Conservation (phyloP, 2,888 invertebrate species). For the Serrognathus titanus region DNA sequence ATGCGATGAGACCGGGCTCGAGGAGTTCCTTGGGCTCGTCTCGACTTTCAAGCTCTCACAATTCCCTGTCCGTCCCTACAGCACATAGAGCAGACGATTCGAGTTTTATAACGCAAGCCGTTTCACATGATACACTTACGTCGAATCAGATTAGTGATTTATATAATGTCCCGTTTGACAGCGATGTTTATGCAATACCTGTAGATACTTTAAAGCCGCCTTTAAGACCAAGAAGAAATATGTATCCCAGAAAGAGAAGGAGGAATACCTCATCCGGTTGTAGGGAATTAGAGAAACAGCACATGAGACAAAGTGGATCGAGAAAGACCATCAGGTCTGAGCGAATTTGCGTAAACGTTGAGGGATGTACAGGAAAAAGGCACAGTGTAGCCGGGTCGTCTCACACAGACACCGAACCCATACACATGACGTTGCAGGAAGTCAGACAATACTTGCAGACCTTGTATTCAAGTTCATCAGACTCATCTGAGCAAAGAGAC, state of each 20-base stretch:
- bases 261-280: conserved; percentile 53
- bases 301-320: conserved; percentile 21
- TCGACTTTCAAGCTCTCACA: conserved; percentile 81
- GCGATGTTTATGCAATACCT: conserved; percentile 83
- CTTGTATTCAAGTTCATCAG: conserved; percentile 73
- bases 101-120: conserved; percentile 83
- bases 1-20: conserved; percentile 63
- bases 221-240: conserved; percentile 49
- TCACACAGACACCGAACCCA: conserved; percentile 63
- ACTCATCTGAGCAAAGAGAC: conserved; percentile 54
- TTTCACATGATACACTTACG: conserved; percentile 77
- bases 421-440: conserved; percentile 82
- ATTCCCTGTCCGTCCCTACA: conserved; percentile 68
- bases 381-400: conserved; percentile 67
- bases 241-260: conserved; percentile 44
- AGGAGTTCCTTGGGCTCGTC: conserved; percentile 72
- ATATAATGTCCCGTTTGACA: conserved; percentile 86
- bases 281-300: conserved; percentile 39
- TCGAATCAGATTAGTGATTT: conserved; percentile 78
- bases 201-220: conserved; percentile 73
- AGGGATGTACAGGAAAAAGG: conserved; percentile 49
- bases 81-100: conserved; percentile 79
- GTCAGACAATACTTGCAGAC: conserved; percentile 81
- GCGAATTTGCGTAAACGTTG: conserved; percentile 8
- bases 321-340: conserved; percentile 14